These are phyloP conservation scores for Coenonympha glycerion DNA, from an alignment of 2,888 invertebrate species.

Conservation along the genomic window DNA sequence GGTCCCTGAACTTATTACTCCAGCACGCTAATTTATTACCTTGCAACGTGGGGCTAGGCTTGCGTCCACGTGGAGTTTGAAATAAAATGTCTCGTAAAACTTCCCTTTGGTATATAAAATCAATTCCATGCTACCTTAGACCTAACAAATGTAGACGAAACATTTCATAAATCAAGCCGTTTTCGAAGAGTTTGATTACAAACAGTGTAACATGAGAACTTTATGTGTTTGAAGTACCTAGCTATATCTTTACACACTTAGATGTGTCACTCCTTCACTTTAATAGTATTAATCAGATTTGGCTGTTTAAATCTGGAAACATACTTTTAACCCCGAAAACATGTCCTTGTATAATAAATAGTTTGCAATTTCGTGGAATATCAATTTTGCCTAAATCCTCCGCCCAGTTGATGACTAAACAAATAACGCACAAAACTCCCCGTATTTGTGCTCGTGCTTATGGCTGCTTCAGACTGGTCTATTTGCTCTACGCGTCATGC, in stretches of 20 bases:
- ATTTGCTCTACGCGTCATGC: conserved; percentile 1
- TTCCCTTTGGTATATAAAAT: conserved; percentile 5
- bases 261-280: no score
- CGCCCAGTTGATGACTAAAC: not conserved
- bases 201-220: no score
- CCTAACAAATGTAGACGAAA: no score
- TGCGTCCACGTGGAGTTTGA: not conserved
- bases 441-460: conserved; percentile 11
- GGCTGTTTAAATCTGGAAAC: no score
- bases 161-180: no score
- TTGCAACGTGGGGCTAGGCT: conserved; percentile 8
- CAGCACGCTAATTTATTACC: conserved; percentile 11
- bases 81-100: conserved; percentile 10
- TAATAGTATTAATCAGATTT: no score
- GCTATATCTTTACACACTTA: no score
- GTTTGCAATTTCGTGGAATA: not conserved
- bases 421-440: conserved; percentile 4
- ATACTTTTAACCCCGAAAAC: no score
- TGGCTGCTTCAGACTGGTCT: conserved; percentile 1
- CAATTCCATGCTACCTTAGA: not conserved
- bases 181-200: no score
- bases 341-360: no score
- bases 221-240: no score
- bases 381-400: not conserved
- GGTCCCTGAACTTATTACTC: conserved; percentile 9